phyloP scores from a whole-genome alignment of 2,113 vertebrate genomes.

The Anoura caudifer region DNA sequence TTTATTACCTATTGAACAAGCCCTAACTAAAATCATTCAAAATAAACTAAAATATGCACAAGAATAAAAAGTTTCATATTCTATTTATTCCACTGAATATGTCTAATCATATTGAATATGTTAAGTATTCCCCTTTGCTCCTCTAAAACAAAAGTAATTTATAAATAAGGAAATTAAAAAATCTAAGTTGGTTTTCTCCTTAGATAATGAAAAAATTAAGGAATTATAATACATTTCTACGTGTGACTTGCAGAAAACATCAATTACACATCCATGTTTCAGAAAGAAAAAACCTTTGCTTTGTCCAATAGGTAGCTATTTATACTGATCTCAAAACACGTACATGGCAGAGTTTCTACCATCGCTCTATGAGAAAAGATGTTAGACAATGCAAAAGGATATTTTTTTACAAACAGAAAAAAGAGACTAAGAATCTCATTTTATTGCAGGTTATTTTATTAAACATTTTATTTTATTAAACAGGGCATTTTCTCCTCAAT shows the following conservation, averaged over 20 bases:
- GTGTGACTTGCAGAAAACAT: not conserved
- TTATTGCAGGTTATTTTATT: not conserved
- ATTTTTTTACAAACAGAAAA: not conserved
- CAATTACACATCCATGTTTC: not conserved
- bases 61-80: not conserved
- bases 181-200: not conserved
- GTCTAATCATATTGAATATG: not conserved
- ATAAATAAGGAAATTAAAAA: not conserved
- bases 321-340: not conserved
- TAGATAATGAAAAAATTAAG: not conserved
- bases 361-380: not conserved
- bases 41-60: constrained; percentile 45
- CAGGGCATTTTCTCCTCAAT: not conserved
- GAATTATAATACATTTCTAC: not conserved
- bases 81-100: not conserved
- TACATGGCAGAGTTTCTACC: not conserved
- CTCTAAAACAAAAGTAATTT: not conserved
- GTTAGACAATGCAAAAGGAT: not conserved
- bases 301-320: not conserved
- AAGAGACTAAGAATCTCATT: not conserved
- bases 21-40: constrained; percentile 54
- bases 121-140: not conserved
- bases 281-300: not conserved
- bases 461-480: not conserved
- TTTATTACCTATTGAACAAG: constrained; percentile 62